Evolutionary conservation across 2,888 invertebrate species (phyloP), one percentile per base, ranked within the genome.

Genomic region (Calameuta filiformis): DNA sequence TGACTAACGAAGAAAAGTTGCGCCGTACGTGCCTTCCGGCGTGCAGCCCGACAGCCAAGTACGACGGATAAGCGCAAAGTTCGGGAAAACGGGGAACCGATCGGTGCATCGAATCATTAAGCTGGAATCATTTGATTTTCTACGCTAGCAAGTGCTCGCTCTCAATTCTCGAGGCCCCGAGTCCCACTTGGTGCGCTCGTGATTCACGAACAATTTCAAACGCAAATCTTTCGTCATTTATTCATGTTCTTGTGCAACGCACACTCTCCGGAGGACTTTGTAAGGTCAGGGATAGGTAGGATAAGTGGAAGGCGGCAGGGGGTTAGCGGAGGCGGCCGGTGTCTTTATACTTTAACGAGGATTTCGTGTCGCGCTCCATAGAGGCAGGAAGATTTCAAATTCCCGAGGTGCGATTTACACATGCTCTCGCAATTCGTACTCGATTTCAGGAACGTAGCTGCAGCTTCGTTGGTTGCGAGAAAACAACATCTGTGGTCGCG

Each of bases 201-300:
- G 74, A 74, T 35, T 74, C 74, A 74, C 74, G 35, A n/a, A 35
- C 23, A 74, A 74, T 74, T 74, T 74, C 74, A 74, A 74, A 35
- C 74, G 74, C 74, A 34, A 31, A 34, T 34, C 23, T 74, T 74
- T 34, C 74, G 35, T 35, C 34, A 74, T 74, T 37, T 35, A 35
- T 35, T 74, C 37, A 23, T 34, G 74, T 11, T 74, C 74, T 74
- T 74, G 74, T 74, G 74, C 74, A 74, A 74, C 35, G 12, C 9
- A 23, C 23, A 56, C 9, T 56, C 35, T 37, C 35, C 35, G 30
- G 74, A 74, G 74, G 35, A 74, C 74, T 71, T 69, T 31, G 15
- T 31, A 71, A 71, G 71, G 71, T 71, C 71, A 71, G 71, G 71
- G 71, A 71, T 56, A 56, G 56, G 56, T 23, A 23, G 23, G 3